These are phyloP conservation scores for Halocynthia aurantium DNA, from an alignment of 23 tunicate species.

Conservation along the genomic window DNA sequence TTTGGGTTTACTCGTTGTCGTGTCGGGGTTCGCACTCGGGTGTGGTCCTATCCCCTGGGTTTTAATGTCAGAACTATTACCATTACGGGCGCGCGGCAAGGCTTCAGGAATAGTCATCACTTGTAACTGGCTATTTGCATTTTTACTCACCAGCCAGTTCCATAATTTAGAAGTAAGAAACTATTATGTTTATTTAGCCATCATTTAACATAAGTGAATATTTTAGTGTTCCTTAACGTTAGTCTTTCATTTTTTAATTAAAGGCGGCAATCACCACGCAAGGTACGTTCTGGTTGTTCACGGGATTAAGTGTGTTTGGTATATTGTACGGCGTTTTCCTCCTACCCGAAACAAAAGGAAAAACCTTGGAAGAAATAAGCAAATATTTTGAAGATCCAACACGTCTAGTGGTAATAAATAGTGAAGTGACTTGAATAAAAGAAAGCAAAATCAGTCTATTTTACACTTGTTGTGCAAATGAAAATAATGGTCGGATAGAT, in stretches of 20 bases:
- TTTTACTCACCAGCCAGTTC: slow-evolving; percentile 47
- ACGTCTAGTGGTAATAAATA: no score
- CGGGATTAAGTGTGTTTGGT: slow-evolving; percentile 37
- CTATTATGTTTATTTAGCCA: neutral
- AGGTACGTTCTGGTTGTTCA: slow-evolving; percentile 78
- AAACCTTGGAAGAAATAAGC: slow-evolving; percentile 68
- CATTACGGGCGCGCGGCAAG: slow-evolving; percentile 51
- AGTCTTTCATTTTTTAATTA: neutral
- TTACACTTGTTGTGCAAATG: no score
- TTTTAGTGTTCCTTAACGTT: no score
- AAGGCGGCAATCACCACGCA: slow-evolving; percentile 50
- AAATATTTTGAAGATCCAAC: slow-evolving; percentile 11
- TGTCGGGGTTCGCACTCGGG: slow-evolving; percentile 59
- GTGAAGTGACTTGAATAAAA: no score
- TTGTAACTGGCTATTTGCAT: slow-evolving; percentile 39
- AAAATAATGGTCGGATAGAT: no score
- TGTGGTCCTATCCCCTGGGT: slow-evolving; percentile 75
- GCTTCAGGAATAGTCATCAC: slow-evolving; percentile 36
- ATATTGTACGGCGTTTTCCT: slow-evolving; percentile 31
- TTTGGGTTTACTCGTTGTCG: slow-evolving; percentile 43
- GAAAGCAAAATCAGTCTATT: no score
- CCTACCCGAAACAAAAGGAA: slow-evolving; percentile 77
- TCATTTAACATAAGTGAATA: neutral
- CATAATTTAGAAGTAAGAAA: slow-evolving; percentile 34
- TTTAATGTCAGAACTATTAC: slow-evolving; percentile 45